phyloP scores from a whole-genome alignment of 2,797 vertebrate genomes.

The Bradypus variegatus region DNA sequence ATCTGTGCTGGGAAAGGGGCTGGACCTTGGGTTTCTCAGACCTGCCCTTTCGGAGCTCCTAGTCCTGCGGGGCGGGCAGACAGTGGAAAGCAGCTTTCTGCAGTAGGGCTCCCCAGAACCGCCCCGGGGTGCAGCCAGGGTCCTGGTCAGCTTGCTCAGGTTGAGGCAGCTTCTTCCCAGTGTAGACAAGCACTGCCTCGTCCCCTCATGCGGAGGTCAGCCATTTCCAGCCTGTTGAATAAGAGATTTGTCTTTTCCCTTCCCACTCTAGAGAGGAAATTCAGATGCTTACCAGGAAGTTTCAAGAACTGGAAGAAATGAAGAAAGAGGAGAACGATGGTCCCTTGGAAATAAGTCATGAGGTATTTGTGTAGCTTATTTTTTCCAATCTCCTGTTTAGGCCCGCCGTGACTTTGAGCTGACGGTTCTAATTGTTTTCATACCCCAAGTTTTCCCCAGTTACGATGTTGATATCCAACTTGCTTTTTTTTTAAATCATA shows the following conservation, averaged over 20 bases:
- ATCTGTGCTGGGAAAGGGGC: background rate
- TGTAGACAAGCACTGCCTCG: background rate
- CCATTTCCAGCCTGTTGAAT: background rate
- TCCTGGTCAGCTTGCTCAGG: no score
- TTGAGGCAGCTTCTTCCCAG: no score
- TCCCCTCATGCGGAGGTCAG: background rate
- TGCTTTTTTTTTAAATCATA: background rate
- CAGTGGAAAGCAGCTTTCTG: fast-evolving
- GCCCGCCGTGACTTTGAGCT: fast-evolving
- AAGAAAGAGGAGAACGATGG: constrained; percentile 51
- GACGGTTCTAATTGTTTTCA: fast-evolving
- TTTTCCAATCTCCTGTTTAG: fast-evolving
- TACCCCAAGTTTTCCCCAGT: background rate
- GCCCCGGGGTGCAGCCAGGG: background rate
- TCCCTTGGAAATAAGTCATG: background rate
- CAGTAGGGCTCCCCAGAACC: background rate
- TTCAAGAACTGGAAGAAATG: constrained; percentile 71
- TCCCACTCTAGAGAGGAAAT: constrained; percentile 75
- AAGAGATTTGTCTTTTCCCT: background rate
- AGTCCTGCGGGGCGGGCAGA: background rate
- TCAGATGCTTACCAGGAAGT: constrained; percentile 70
- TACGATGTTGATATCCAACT: fast-evolving
- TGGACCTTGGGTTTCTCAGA: background rate
- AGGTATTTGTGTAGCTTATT: constrained; percentile 60
- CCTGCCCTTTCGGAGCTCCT: background rate